phyloP scores from a whole-genome alignment of 2,113 vertebrate genomes.

The Acinonyx jubatus region DNA sequence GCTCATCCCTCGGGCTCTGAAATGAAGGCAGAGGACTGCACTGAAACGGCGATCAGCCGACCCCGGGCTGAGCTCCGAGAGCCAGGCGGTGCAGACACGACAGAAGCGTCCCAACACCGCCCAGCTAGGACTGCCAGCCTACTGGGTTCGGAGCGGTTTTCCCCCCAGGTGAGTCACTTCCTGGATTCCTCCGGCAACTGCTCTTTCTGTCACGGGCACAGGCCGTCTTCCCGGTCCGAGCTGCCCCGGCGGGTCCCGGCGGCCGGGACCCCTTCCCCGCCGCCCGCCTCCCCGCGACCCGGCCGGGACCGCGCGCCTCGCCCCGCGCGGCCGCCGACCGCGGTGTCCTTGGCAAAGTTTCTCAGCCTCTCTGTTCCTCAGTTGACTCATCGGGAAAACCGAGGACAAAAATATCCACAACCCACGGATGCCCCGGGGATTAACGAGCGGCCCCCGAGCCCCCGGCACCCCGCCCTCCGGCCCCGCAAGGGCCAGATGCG shows the following conservation, averaged over 20 bases:
- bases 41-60: neutral
- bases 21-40: fast-evolving
- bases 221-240: neutral
- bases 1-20: neutral
- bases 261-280: neutral
- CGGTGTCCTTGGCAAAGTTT: constrained; percentile 40
- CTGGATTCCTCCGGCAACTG: neutral
- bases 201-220: neutral
- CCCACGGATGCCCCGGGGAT: neutral
- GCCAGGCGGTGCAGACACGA: fast-evolving
- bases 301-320: neutral
- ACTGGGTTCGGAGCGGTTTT: neutral
- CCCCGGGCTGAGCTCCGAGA: neutral
- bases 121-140: neutral
- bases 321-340: neutral
- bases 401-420: neutral
- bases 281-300: neutral
- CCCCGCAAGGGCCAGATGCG: neutral
- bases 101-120: neutral
- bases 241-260: neutral
- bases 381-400: neutral
- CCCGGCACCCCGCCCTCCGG: neutral
- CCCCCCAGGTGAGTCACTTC: neutral
- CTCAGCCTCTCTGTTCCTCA: neutral
- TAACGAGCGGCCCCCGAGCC: neutral